These are phyloP conservation scores for Gambusia affinis DNA, from an alignment of 2,113 vertebrate genomes.

Conservation along the genomic window DNA sequence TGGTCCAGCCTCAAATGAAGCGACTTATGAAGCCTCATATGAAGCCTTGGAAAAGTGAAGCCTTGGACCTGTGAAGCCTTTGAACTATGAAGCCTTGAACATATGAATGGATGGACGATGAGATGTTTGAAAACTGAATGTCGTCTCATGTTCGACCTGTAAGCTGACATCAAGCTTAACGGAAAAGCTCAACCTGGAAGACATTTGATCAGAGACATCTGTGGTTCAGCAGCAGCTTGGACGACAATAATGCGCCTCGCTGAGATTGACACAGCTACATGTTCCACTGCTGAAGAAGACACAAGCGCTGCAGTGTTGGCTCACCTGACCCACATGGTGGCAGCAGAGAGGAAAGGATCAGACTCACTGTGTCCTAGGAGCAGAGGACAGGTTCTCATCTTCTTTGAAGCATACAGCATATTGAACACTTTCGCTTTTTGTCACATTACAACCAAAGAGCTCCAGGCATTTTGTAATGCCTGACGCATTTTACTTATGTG, in stretches of 20 bases:
- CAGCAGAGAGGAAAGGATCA: no score
- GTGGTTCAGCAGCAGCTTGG: constrained; percentile 8
- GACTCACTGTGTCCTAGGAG: no score
- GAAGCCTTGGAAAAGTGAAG: neutral
- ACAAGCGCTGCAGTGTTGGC: neutral
- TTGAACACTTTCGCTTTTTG: no score
- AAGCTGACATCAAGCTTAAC: constrained; percentile 30
- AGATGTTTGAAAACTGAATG: constrained; percentile 48
- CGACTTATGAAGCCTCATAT: no score
- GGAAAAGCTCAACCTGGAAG: constrained; percentile 24
- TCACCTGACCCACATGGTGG: constrained; percentile 16
- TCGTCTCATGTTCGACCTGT: constrained; percentile 42
- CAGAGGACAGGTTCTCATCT: no score
- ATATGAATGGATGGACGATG: constrained; percentile 38
- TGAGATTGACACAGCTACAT: constrained; percentile 22
- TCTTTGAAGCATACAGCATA: no score
- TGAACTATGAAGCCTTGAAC: neutral
- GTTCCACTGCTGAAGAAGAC: constrained; percentile 20
- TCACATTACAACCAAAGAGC: no score
- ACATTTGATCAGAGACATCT: constrained; percentile 33
- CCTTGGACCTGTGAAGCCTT: neutral
- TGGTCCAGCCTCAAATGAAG: neutral
- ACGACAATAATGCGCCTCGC: constrained; percentile 20
- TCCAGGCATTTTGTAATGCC: no score
- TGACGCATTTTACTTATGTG: no score